Evolutionary conservation across 2,797 vertebrate species (phyloP).

Genomic region (Garrulus glandarius): DNA sequence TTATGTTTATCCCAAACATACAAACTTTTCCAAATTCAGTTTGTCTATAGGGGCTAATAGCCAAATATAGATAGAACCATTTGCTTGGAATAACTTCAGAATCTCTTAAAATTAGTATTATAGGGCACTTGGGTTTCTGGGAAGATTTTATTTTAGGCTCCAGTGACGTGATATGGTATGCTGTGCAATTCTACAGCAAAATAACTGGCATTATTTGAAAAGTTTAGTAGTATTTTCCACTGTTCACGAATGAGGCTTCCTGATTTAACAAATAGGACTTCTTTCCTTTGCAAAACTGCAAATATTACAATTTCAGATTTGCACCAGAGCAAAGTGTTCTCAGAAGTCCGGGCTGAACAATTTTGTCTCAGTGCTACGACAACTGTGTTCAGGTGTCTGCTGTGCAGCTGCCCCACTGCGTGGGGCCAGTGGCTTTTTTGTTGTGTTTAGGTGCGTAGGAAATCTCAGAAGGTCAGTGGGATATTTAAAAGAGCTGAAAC

Average conservation of each 20-base stretch:
- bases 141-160: conserved; percentile 55
- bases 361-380: not conserved
- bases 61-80: conserved; percentile 45
- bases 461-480: not conserved
- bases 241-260: not conserved
- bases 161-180: conserved; percentile 4
- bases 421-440: not conserved
- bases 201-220: not conserved
- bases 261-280: not conserved
- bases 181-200: conserved; percentile 21
- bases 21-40: not conserved
- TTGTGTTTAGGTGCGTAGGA: not conserved
- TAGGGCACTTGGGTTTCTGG: conserved; percentile 47
- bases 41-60: conserved; percentile 1
- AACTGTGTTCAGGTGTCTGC: not conserved
- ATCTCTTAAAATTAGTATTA: conserved; percentile 56
- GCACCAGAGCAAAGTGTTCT: not conserved
- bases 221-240: conserved; percentile 34
- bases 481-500: not conserved
- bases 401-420: not conserved
- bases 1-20: not conserved
- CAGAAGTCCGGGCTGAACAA: not conserved
- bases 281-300: not conserved
- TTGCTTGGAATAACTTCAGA: conserved; percentile 29
- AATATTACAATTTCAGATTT: not conserved